Evolutionary conservation across 2,888 invertebrate species (phyloP).

Genomic region (Thera britannica): DNA sequence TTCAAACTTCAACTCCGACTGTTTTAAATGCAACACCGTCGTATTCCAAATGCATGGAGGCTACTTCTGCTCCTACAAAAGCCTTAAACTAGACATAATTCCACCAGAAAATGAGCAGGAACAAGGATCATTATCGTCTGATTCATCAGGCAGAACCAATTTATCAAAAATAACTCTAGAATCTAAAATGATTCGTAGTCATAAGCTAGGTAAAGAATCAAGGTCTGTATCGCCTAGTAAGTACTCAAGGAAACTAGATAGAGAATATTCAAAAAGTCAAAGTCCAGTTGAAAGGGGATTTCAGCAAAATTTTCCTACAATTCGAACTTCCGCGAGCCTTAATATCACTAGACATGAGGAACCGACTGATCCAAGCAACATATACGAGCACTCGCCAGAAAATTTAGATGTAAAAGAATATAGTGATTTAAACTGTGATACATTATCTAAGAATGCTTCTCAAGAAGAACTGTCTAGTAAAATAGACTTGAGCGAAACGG

Average conservation of each 20-base stretch:
- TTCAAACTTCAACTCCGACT: slow-evolving; percentile 87
- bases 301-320: slow-evolving; percentile 67
- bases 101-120: slow-evolving; percentile 76
- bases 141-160: slow-evolving; percentile 72
- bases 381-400: slow-evolving; percentile 78
- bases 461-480: slow-evolving; percentile 68
- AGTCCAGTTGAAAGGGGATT: slow-evolving; percentile 76
- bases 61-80: slow-evolving; percentile 89
- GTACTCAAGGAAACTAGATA: slow-evolving; percentile 60
- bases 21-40: slow-evolving; percentile 89
- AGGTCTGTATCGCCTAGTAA: slow-evolving; percentile 75
- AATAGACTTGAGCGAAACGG: slow-evolving; percentile 79
- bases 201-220: slow-evolving; percentile 63
- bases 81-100: slow-evolving; percentile 78
- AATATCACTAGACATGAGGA: slow-evolving; percentile 62
- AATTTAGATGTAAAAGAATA: slow-evolving; percentile 70
- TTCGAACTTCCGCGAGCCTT: slow-evolving; percentile 66
- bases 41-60: slow-evolving; percentile 96
- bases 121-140: slow-evolving; percentile 73
- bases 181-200: slow-evolving; percentile 60
- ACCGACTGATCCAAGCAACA: slow-evolving; percentile 59
- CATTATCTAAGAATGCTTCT: slow-evolving; percentile 57
- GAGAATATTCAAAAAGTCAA: slow-evolving; percentile 79
- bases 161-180: slow-evolving; percentile 70
- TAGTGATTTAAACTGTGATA: slow-evolving; percentile 64